Percentiles rank a stretch among this genome's conserved stretches.
phyloP scores from a whole-genome alignment of 2,797 vertebrate species.

The Betta splendens region DNA sequence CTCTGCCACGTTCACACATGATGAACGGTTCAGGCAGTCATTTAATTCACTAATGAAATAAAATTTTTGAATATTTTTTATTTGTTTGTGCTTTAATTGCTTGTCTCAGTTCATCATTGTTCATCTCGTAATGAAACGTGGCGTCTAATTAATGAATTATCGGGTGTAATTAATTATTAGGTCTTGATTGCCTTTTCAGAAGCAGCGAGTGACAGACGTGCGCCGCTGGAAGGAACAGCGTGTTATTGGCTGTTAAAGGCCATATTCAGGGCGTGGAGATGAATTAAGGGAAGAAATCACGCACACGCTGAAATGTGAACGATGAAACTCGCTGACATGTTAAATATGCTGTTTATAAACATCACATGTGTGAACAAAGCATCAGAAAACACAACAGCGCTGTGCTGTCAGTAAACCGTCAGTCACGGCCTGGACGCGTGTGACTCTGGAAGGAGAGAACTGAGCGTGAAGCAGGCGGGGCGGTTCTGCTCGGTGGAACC shows the following conservation, averaged over 20 bases:
- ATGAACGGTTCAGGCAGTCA: slow-evolving; percentile 21
- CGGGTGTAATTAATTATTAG: slow-evolving; percentile 53
- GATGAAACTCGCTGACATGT: not conserved
- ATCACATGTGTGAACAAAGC: not conserved
- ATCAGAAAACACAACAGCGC: not conserved
- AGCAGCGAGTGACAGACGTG: slow-evolving; percentile 24
- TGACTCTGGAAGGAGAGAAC: too few relatives aligned
- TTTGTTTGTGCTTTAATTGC: slow-evolving; percentile 46
- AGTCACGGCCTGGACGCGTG: not conserved
- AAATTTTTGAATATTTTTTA: slow-evolving; percentile 40
- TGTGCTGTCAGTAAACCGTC: not conserved
- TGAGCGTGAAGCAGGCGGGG: too few relatives aligned
- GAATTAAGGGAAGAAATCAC: slow-evolving; percentile 37
- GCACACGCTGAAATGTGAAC: slow-evolving; percentile 20
- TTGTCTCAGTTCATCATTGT: slow-evolving; percentile 35
- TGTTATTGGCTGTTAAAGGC: slow-evolving; percentile 27
- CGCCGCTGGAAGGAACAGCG: slow-evolving; percentile 13
- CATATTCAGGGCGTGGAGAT: slow-evolving; percentile 13
- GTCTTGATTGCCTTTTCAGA: slow-evolving; percentile 48
- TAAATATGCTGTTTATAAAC: not conserved
- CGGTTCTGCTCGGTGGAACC: slow-evolving; percentile 44
- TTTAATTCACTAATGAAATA: slow-evolving; percentile 11
- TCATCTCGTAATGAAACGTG: slow-evolving; percentile 40
- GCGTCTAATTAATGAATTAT: slow-evolving; percentile 55
- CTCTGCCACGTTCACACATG: slow-evolving; percentile 16